Base-by-base conservation (phyloP, 2,113 vertebrate species). In the Ctenomys sociabilis region DNA sequence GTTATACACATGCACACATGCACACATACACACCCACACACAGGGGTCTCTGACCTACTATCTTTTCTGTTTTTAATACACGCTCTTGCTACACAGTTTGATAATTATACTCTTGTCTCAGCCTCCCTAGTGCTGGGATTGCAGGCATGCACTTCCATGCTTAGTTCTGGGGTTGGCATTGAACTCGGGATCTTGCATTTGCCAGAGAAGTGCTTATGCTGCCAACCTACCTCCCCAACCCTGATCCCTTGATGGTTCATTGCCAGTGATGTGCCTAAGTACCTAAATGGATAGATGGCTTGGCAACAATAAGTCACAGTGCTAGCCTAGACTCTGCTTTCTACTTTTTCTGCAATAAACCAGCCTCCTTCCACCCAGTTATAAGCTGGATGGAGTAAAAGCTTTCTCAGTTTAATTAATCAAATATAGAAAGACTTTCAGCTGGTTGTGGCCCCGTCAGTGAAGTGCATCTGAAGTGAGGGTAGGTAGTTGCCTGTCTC, bases 401-500 rank as follows among this genome's bases (percentile, higher is more conserved):
- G 22, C 66, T 37, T 35, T 90, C 30, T 73, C 32, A 35, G 45
- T 19, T 11, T 45, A 22, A 49, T 61, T 21, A 59, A 37, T 22
- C 37, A 64, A 45, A 64, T 43, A 64, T 40, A 64, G 26, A 8
- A 32, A 66, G 32, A 10, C 2, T 49, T 80, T 35, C 19, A 77
- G 75, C 40, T 78, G 32, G 35, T 35, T 72, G 52, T 45, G 61
- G 22, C 26, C 30, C 8, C n/a, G n/a, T n/a, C 84, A 0, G 1
- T 7, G 11, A 73, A 17, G 35, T 35, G 6, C 28, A 26, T 68
- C 32, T 40, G 35, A 40, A 59, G 1, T 0, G 1, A 0, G 28
- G 7, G 19, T 1, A 8, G 7, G 9, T 59, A 37, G 24, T 1
- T 68, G 3, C 26, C 4, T 12, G 8, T 8, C 1, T 5, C 1